These are phyloP conservation scores for Plutomurus gul DNA, from an alignment of 1,140 invertebrate species.

Conservation along the genomic window DNA sequence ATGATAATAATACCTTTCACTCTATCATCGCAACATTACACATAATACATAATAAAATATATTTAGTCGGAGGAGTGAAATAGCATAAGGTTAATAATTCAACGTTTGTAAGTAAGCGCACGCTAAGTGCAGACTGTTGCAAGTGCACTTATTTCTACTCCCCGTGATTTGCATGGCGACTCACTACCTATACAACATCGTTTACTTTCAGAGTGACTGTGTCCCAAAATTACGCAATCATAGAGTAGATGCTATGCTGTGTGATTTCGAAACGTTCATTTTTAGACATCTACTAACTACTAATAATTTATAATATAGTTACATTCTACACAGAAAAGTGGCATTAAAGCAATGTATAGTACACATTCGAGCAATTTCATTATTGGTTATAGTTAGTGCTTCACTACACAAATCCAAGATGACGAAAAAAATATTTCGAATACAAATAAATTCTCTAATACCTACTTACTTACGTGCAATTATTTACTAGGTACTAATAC, in stretches of 20 bases:
- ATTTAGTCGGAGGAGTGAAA: background rate
- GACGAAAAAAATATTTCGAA: too few relatives aligned
- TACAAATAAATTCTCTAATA: too few relatives aligned
- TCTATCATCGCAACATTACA: background rate
- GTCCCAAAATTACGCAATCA: constrained; percentile 9
- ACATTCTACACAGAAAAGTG: too few relatives aligned
- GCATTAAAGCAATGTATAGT: too few relatives aligned
- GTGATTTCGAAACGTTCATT: constrained; percentile 7
- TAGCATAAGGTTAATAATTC: constrained; percentile 15
- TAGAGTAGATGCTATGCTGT: background rate
- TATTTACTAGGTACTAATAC: too few relatives aligned
- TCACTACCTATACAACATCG: background rate
- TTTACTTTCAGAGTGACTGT: background rate
- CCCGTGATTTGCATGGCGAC: background rate
- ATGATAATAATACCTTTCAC: constrained; percentile 22
- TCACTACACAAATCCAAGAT: too few relatives aligned
- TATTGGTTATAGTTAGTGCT: too few relatives aligned
- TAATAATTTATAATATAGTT: background rate
- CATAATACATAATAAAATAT: too few relatives aligned
- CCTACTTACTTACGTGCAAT: too few relatives aligned
- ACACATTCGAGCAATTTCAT: too few relatives aligned
- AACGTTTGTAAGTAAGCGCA: background rate
- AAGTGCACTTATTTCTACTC: background rate
- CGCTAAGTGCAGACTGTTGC: background rate
- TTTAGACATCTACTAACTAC: background rate